A percentile compares a stretch with the other conserved stretches of the same genome.
Conservation (phyloP, 2,797 vertebrate species). For the Aeoliscus strigatus region DNA sequence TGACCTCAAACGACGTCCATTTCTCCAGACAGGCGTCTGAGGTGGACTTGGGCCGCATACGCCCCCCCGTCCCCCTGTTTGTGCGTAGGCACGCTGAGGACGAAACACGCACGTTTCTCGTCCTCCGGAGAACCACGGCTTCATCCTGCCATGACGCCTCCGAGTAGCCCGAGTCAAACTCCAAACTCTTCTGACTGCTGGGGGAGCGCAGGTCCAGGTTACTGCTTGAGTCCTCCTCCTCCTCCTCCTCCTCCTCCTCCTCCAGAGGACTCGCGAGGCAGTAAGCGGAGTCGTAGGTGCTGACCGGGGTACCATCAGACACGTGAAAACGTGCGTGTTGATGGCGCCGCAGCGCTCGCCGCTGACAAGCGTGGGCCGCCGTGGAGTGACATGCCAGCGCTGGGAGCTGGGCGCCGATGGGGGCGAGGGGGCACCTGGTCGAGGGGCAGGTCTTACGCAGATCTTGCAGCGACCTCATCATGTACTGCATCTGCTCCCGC, state of each 20-base stretch:
- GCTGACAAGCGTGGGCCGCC: conserved; percentile 63
- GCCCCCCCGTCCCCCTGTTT: conserved; percentile 59
- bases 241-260: conserved; percentile 73
- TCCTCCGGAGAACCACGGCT: conserved; percentile 70
- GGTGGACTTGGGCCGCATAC: conserved; percentile 79
- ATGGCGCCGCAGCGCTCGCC: conserved; percentile 63
- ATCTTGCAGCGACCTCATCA: conserved; percentile 80
- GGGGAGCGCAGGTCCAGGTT: conserved; percentile 72
- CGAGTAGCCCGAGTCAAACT: conserved; percentile 93
- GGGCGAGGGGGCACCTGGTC: conserved; percentile 47
- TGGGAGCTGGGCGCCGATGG: conserved; percentile 41
- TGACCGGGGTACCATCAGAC: conserved; percentile 81
- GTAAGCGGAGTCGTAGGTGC: conserved; percentile 85
- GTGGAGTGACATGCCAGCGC: conserved; percentile 50
- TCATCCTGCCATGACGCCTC: conserved; percentile 91
- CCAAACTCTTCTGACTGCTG: conserved; percentile 83
- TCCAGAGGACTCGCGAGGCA: conserved; percentile 79
- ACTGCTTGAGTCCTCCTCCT: conserved; percentile 49
- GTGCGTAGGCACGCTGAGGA: conserved; percentile 74
- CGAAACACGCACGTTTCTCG: conserved; percentile 76
- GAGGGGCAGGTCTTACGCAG: conserved; percentile 55
- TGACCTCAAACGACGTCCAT: conserved; percentile 80
- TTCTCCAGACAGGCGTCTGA: conserved; percentile 87
- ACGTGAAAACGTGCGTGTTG: conserved; percentile 60
- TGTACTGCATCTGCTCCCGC: conserved; percentile 78